These are phyloP conservation scores for Cremastinae sp. DNA, from an alignment of 2,888 invertebrate genomes.

Conservation along the genomic window DNA sequence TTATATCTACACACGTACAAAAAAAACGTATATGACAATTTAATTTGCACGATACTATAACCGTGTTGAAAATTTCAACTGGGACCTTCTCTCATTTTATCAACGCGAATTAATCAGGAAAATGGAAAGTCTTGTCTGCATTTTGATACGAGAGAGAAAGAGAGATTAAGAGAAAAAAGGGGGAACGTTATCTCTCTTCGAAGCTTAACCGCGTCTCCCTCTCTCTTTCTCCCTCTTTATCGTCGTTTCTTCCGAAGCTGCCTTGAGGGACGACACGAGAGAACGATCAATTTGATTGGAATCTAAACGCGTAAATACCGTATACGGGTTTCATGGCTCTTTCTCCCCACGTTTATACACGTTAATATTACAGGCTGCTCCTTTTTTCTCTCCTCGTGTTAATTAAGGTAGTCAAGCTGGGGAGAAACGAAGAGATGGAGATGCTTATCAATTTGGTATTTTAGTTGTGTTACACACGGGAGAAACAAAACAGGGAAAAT, in stretches of 20 bases:
- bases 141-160: too few relatives aligned
- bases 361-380: constrained; percentile 18
- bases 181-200: constrained; percentile 16
- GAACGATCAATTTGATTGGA: constrained; percentile 58
- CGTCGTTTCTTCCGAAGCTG: constrained; percentile 22
- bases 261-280: constrained; percentile 20
- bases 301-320: constrained; percentile 58
- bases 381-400: constrained; percentile 53
- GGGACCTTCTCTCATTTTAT: too few relatives aligned
- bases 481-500: constrained; percentile 6
- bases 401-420: constrained; percentile 56
- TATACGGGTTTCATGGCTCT: constrained; percentile 27
- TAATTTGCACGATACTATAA: too few relatives aligned
- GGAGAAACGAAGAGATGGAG: constrained; percentile 16
- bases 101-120: too few relatives aligned
- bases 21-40: too few relatives aligned
- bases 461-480: constrained; percentile 39
- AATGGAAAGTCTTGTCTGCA: too few relatives aligned
- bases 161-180: background rate
- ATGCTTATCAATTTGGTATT: constrained; percentile 59
- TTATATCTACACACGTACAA: too few relatives aligned
- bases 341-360: constrained; percentile 5
- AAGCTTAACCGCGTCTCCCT: constrained; percentile 16
- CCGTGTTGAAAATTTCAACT: too few relatives aligned
- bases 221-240: background rate